Evolutionary conservation across 2,113 vertebrate species (phyloP).

Genomic region (Sakesphorus luctuosus): DNA sequence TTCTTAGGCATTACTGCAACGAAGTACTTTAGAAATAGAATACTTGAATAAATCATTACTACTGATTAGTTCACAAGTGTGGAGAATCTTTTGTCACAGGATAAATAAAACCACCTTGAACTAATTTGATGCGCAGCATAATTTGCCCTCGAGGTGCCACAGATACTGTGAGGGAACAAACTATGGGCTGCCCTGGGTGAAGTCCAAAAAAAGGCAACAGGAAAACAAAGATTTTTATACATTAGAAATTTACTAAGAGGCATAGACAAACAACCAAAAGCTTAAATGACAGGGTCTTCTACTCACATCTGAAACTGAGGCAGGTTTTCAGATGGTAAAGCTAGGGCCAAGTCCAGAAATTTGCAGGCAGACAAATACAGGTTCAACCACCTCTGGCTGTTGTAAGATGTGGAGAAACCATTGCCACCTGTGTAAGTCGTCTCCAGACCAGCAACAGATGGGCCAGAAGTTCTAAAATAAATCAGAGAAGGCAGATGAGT

Average conservation of each 20-base stretch:
- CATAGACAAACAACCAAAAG: background rate
- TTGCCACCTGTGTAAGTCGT: slow-evolving; percentile 97
- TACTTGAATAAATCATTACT: background rate
- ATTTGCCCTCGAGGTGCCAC: background rate
- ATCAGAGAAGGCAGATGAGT: background rate
- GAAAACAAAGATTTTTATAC: background rate
- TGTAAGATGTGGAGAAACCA: slow-evolving; percentile 98
- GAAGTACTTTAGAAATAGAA: background rate
- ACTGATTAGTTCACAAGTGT: background rate
- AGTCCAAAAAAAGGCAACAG: background rate
- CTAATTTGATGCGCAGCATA: background rate
- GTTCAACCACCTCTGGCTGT: slow-evolving; percentile 97
- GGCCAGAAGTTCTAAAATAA: slow-evolving; percentile 87
- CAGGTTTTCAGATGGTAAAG: slow-evolving; percentile 94
- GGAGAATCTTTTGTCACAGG: background rate
- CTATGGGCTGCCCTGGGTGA: background rate
- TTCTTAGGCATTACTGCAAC: background rate
- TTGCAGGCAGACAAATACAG: slow-evolving; percentile 99
- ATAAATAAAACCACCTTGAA: background rate
- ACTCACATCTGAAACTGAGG: slow-evolving; percentile 99
- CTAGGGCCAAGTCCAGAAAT: slow-evolving; percentile 95
- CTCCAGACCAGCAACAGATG: slow-evolving; percentile 93
- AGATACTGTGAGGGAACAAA: background rate
- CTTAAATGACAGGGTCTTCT: background rate
- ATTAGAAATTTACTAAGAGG: background rate